phyloP scores from a whole-genome alignment of 2,888 invertebrate genomes.

The Tribolium freemani region DNA sequence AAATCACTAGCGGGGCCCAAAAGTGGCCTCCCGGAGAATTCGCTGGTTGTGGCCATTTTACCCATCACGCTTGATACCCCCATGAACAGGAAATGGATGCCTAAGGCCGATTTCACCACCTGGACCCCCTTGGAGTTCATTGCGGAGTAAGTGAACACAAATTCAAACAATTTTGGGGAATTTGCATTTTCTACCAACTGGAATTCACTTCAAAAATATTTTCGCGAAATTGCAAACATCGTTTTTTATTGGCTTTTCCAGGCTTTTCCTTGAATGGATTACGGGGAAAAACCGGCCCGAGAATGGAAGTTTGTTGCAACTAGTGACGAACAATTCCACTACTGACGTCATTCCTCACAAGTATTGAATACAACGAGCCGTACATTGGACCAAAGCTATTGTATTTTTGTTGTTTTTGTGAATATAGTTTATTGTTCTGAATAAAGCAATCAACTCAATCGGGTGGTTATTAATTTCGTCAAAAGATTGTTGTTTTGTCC shows the following conservation, averaged over 20 bases:
- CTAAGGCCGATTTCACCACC: conserved; percentile 86
- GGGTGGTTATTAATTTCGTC: too few relatives aligned
- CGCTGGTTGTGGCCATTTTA: conserved; percentile 85
- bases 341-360: conserved; percentile 76
- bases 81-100: conserved; percentile 99
- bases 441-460: conserved; percentile 16
- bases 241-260: conserved; percentile 48
- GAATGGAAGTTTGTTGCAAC: conserved; percentile 89
- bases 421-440: conserved; percentile 27
- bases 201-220: too few relatives aligned
- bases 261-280: conserved; percentile 88
- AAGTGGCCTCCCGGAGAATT: conserved; percentile 86
- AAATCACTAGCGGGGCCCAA: conserved; percentile 86
- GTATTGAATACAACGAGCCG: conserved; percentile 1
- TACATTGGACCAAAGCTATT: conserved; percentile 36
- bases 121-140: conserved; percentile 95
- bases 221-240: too few relatives aligned
- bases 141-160: conserved; percentile 73
- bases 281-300: conserved; percentile 83
- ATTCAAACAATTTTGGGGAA: too few relatives aligned
- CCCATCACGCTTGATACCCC: conserved; percentile 97
- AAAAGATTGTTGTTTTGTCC: too few relatives aligned
- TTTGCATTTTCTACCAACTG: too few relatives aligned
- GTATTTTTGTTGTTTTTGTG: conserved; percentile 18
- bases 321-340: conserved; percentile 87